These are phyloP conservation scores for Epsilonema sp. DNA, from an alignment of 2,888 invertebrate genomes.

Conservation along the genomic window DNA sequence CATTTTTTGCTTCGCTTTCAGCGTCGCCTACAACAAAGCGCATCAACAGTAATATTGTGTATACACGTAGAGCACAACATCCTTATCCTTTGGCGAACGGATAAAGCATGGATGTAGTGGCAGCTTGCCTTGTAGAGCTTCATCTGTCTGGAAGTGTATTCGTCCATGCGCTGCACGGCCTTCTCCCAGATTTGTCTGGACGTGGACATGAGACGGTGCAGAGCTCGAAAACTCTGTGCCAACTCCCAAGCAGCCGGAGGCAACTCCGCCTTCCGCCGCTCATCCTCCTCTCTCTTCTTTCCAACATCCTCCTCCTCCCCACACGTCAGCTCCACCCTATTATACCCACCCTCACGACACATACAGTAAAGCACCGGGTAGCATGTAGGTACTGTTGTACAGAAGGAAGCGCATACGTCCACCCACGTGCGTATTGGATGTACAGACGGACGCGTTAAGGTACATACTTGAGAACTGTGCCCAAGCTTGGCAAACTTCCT, in stretches of 20 bases:
- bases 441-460: no score
- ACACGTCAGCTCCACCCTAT: neutral
- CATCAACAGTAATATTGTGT: no score
- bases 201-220: constrained; percentile 6
- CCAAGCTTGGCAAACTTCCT: constrained; percentile 38
- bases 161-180: constrained; percentile 9
- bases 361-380: no score
- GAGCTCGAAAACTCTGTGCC: constrained; percentile 5
- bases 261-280: neutral
- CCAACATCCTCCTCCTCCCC: neutral
- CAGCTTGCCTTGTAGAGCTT: constrained; percentile 6
- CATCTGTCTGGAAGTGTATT: constrained; percentile 7
- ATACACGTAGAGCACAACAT: no score
- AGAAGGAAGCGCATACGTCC: no score
- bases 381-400: no score
- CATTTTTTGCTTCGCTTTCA: constrained; percentile 35
- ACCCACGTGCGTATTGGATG: no score
- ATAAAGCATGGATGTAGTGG: no score
- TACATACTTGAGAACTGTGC: constrained; percentile 38
- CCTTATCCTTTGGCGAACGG: no score
- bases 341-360: neutral
- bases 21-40: constrained; percentile 29
- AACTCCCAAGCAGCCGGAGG: constrained; percentile 5
- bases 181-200: constrained; percentile 9
- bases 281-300: neutral